Base-by-base conservation (phyloP, 1,140 invertebrate genomes). In the Pemphigus obesinymphae region DNA sequence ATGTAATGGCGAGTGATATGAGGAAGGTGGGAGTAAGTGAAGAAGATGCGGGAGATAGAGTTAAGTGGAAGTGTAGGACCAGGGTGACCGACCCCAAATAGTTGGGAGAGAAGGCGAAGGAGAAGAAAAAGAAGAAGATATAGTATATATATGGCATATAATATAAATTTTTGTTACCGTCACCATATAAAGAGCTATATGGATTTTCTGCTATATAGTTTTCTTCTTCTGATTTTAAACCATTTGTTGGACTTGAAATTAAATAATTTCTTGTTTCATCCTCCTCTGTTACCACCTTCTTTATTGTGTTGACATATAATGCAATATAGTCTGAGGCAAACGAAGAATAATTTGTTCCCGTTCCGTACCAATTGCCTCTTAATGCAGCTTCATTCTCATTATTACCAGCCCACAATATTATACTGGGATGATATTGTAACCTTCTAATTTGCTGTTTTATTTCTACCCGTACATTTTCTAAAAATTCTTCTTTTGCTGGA, bases 301-400 rank as follows among this genome's bases (percentile, higher is more conserved):
- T 90, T 0, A 99, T 92, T 0, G 92, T 92, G 83, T 93, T 88
- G 0, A 94, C 91, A 85, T 99, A 99, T 0, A 99, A 88, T 84
- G 91, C 92, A 0, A 95, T 87, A 85, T 98, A 99, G 87, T 99
- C 96, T 0, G 87, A 84, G 84, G 92, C 92, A 84, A 94, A 96
- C 48, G 89, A 85, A 3, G 88, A 84, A 81, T 89, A 90, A 43
- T 91, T 87, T 0, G 61, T 40, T 2, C 84, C 85, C 5, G 94
- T 95, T 2, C 88, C 89, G 86, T 95, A 96, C 96, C 96, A 97
- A 86, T 96, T 92, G 48, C 91, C 91, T 58, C 91, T 89, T 3
- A 99, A 87, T 0, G 95, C 96, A 37, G 91, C 93, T 90, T 99
- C 97, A 86, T 99, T 99, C 88, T 99, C 98, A 87, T 99, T 99